Base-by-base conservation (phyloP, 2,113 vertebrate genomes). In the Psittacula cyanocephala region DNA sequence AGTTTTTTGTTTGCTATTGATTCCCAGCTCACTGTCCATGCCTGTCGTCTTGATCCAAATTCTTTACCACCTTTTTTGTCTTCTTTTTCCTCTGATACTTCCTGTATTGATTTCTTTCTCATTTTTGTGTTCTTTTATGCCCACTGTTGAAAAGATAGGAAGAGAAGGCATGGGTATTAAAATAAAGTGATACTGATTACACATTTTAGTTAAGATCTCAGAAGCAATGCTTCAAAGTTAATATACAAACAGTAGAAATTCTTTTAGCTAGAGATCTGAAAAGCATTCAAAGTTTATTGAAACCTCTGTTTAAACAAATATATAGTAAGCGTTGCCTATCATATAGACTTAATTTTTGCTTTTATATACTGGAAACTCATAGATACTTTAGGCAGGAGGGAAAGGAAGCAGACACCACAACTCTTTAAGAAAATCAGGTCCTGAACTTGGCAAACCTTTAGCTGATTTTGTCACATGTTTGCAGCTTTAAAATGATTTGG, bases 401-500 rank as follows among this genome's bases (percentile, higher is more conserved):
- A 76, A 86, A 84, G 70, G 87, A 93, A 82, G 78, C 81, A 96
- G 75, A 84, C 84, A 95, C 76, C 69, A 91, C 68, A 97, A 92
- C 9, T 63, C 90, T 95, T 91, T 75, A 92, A 81, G 92, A 97
- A 94, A 95, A 87, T 95, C 80, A 79, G 92, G 96, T 97, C 97
- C 94, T 97, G 97, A 98, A 96, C 96, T 96, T 98, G 98, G 97
- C 98, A 98, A 89, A 84, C 89, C 90, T 91, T 89, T 93, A 93
- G 75, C 88, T 96, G 92, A 59, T 97, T 98, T 98, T 98, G 93
- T 97, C 97, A 96, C 95, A 89, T 97, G 96, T 97, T 98, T 98
- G 90, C 96, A 97, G 96, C 95, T 97, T 97, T 96, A 95, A 98
- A 98, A 97, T 96, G 84, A 95, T 98, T 97, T 98, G 98, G 97